phyloP scores from a whole-genome alignment of 2,888 invertebrate species.

The Pemphredon lugubris region DNA sequence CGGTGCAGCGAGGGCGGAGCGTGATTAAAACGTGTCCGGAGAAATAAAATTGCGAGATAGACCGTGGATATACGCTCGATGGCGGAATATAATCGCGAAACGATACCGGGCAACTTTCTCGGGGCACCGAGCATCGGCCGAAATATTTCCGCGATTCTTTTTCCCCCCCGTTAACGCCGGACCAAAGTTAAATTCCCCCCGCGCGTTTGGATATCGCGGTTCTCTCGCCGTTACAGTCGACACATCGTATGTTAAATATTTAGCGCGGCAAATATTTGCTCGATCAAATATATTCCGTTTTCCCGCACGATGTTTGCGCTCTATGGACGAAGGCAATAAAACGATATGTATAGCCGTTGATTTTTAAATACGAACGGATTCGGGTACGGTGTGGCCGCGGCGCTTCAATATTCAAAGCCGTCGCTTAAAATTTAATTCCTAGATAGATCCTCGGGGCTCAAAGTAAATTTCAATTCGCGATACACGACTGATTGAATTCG shows the following conservation, averaged over 20 bases:
- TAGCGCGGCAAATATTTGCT: slow-evolving; percentile 51
- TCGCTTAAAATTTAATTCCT: slow-evolving; percentile 40
- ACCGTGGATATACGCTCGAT: background rate
- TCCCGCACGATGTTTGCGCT: slow-evolving; percentile 9
- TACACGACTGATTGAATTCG: background rate
- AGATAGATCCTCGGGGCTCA: slow-evolving; percentile 8
- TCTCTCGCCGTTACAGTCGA: slow-evolving; percentile 2
- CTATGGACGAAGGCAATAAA: slow-evolving; percentile 19
- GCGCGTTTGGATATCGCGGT: background rate
- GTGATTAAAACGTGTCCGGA: slow-evolving; percentile 45
- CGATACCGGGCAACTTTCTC: too few relatives aligned
- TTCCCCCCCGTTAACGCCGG: background rate
- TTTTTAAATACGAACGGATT: slow-evolving; percentile 40
- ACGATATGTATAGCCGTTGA: slow-evolving; percentile 41
- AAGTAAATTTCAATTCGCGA: slow-evolving; percentile 4
- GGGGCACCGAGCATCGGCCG: too few relatives aligned
- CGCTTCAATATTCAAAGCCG: slow-evolving; percentile 37
- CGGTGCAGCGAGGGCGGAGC: slow-evolving; percentile 1
- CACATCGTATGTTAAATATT: slow-evolving; percentile 40
- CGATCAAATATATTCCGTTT: slow-evolving; percentile 41
- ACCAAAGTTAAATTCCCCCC: too few relatives aligned
- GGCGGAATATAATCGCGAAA: slow-evolving; percentile 7
- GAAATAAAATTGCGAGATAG: slow-evolving; percentile 8
- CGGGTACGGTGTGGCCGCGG: background rate
- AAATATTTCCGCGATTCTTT: background rate